Evolutionary conservation across 2,888 invertebrate species (phyloP).

Genomic region (Mechanitis messenoides): DNA sequence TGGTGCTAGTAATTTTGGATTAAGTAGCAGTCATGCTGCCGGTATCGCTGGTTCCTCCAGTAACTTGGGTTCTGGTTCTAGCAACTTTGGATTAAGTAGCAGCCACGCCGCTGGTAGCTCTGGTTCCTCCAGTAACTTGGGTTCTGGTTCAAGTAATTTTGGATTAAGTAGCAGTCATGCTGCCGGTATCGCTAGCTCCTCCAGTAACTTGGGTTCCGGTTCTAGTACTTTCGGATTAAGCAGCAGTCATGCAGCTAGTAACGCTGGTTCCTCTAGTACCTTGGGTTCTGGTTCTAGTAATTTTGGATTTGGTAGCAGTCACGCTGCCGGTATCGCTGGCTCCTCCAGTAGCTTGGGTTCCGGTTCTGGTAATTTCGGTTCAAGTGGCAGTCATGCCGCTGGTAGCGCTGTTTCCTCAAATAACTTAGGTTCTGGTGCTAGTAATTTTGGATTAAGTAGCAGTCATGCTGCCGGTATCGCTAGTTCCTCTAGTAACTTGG

Average conservation of each 20-base stretch:
- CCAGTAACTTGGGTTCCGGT: too few species aligned
- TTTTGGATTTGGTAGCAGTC: too few species aligned
- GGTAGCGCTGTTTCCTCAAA: constrained; percentile 7
- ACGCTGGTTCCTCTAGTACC: too few species aligned
- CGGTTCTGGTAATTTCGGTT: constrained; percentile 1
- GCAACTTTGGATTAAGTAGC: too few species aligned
- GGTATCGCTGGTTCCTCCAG: too few species aligned
- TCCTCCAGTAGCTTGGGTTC: not conserved
- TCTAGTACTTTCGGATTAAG: not conserved
- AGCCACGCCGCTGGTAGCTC: too few species aligned
- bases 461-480: not conserved
- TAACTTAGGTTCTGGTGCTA: constrained; percentile 12
- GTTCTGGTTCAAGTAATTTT: not conserved
- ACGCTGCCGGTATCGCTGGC: not conserved
- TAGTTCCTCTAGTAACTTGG: constrained; percentile 9
- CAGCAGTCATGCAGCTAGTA: too few species aligned
- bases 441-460: constrained; percentile 4
- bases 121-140: too few species aligned
- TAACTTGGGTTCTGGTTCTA: too few species aligned
- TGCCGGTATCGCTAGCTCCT: not conserved
- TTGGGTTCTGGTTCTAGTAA: too few species aligned
- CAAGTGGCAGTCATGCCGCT: not conserved
- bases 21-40: too few species aligned
- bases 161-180: not conserved
- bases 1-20: too few species aligned